A percentile compares a stretch with the other conserved stretches of the same genome.
phyloP scores from a whole-genome alignment of 2,113 vertebrate genomes.

The Alces alces region DNA sequence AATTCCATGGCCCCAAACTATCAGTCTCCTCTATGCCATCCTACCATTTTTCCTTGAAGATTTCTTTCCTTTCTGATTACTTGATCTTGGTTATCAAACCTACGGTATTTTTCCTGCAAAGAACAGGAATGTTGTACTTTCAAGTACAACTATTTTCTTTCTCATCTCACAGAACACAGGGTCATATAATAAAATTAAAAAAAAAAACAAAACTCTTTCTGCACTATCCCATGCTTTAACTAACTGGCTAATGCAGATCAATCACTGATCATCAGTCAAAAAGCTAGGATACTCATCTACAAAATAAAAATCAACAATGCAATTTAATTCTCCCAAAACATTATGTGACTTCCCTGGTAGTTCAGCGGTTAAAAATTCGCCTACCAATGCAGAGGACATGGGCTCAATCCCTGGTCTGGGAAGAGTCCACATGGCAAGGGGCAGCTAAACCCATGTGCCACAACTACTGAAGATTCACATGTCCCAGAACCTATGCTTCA shows the following conservation, averaged over 20 bases:
- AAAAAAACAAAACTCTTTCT: background rate
- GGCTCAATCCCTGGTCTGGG: background rate
- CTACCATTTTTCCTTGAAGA: background rate
- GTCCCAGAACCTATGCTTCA: background rate
- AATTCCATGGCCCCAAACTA: background rate
- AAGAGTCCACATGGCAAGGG: background rate
- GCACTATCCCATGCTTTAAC: background rate
- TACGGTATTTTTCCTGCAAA: background rate
- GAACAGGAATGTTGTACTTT: background rate
- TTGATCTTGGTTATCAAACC: background rate
- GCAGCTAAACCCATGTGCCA: background rate
- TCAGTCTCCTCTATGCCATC: background rate
- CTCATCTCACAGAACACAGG: background rate
- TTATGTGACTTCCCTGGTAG: background rate
- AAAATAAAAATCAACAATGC: background rate
- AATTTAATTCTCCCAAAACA: background rate
- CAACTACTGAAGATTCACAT: background rate
- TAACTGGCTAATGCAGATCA: background rate
- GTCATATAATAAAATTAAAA: background rate
- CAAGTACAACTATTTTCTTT: background rate
- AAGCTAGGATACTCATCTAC: background rate
- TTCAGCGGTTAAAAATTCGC: background rate
- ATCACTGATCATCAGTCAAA: background rate
- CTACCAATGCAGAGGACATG: background rate
- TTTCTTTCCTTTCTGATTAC: background rate